Evolutionary conservation across 2,888 invertebrate genomes (phyloP), one percentile per base, ranked within the genome.

Genomic region (Dione vanillae): DNA sequence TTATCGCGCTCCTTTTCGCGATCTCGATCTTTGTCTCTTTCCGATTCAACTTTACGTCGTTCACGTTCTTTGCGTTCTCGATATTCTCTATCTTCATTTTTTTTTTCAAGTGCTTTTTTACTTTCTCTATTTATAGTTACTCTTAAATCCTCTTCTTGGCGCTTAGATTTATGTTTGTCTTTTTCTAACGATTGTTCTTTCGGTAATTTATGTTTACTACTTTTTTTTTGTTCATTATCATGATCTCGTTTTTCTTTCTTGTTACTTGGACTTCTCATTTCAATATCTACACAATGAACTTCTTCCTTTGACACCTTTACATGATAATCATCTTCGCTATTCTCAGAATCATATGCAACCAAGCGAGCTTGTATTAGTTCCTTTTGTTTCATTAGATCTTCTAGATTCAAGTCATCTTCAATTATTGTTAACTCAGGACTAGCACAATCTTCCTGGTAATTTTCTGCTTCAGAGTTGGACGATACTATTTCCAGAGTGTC

Each of bases 361-460:
- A 97, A 90, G 45, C 96, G 94, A 49, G 97, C 97, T 89, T 97
- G 97, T 56, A 97, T 90, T 54, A 96, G 79, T 80, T 97, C 97
- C 89, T 98, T 98, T 84, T 98, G 97, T 80, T 96, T 96, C 97
- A 98, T 98, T 70, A 98, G 90, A 77, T 98, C 98, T 82, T 98
- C 98, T 40, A 98, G 88, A 84, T 98, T 97, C 78, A 97, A 95
- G 79, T 97, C 97, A 76, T 97, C 97, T 84, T 97, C 97, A 70
- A 97, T 96, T 70, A 96, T 94, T 10, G 95, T 94, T 70, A 97
- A 94, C 77, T 96, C 96, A 41, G 96, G 96, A 82, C 96, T 96
- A 16, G 94, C 95, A 78, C 95, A 95, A 82, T 96, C 96, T 65
- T 94, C 94, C 78, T 94, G 94, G 74, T 91, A 90, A 64, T 94